phyloP scores from a whole-genome alignment of 2,113 vertebrate species.

The Salvator merianae region DNA sequence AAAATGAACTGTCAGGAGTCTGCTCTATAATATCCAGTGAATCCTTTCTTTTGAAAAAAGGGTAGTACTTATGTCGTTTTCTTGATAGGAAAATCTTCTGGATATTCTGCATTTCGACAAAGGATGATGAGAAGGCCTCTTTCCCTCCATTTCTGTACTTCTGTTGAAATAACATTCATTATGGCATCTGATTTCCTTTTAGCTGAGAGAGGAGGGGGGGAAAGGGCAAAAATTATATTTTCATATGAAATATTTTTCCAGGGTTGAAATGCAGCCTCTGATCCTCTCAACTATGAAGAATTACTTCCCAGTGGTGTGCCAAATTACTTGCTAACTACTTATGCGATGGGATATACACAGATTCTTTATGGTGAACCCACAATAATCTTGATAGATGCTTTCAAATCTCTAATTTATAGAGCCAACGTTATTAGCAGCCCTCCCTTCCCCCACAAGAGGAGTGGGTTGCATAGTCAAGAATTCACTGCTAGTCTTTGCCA shows the following conservation, averaged over 20 bases:
- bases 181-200: constrained; percentile 53
- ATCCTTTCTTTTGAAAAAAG: constrained; percentile 53
- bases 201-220: constrained; percentile 24
- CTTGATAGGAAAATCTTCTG: constrained; percentile 57
- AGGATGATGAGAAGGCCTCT: constrained; percentile 49
- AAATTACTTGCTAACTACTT: constrained; percentile 66
- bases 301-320: constrained; percentile 53
- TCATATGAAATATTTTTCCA: constrained; percentile 60
- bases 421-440: constrained; percentile 26
- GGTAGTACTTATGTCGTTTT: constrained; percentile 53
- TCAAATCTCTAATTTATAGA: constrained; percentile 47
- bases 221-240: constrained; percentile 39
- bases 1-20: constrained; percentile 60
- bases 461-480: constrained; percentile 43
- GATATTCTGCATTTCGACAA: constrained; percentile 57
- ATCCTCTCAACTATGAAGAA: constrained; percentile 46
- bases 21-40: constrained; percentile 36
- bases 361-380: constrained; percentile 47
- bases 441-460: constrained; percentile 1
- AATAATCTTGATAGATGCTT: background rate
- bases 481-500: background rate
- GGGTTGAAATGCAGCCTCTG: constrained; percentile 49
- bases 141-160: constrained; percentile 42
- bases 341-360: constrained; percentile 12
- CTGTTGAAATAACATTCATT: constrained; percentile 54